Evolutionary conservation across 2,113 vertebrate genomes (phyloP).

Genomic region (Phoxinus phoxinus): DNA sequence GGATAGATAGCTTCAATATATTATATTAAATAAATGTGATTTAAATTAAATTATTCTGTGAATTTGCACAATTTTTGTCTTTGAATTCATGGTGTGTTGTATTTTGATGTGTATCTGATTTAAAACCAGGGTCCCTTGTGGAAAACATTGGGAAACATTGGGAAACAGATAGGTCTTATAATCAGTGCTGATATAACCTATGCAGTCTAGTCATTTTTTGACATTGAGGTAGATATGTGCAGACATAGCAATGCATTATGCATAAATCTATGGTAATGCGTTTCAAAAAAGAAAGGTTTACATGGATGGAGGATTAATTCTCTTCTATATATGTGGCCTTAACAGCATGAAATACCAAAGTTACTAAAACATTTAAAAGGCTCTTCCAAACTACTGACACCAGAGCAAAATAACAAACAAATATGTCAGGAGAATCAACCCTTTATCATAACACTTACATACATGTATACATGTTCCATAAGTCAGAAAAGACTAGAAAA

Average conservation of each 20-base stretch:
- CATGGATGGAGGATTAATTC: constrained; percentile 18
- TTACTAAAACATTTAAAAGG: not conserved
- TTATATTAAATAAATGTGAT: constrained; percentile 57
- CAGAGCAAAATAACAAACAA: not conserved
- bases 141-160: not conserved
- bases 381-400: not conserved
- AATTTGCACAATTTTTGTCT: not conserved
- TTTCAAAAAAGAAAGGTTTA: constrained; percentile 8
- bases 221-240: constrained; percentile 19
- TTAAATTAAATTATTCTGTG: not conserved
- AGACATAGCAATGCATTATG: constrained; percentile 26
- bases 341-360: not conserved
- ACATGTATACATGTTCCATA: not conserved
- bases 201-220: not conserved
- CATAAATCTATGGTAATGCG: constrained; percentile 30
- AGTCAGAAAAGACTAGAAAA: constrained; percentile 5
- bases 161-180: not conserved
- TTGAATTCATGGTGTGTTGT: not conserved
- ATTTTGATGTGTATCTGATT: not conserved
- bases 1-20: constrained; percentile 56
- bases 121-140: not conserved
- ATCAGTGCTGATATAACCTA: not conserved
- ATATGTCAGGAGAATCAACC: not conserved
- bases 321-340: not conserved
- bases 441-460: not conserved